Evolutionary conservation across 2,113 vertebrate species (phyloP).

Genomic region (Gymnogyps californianus): DNA sequence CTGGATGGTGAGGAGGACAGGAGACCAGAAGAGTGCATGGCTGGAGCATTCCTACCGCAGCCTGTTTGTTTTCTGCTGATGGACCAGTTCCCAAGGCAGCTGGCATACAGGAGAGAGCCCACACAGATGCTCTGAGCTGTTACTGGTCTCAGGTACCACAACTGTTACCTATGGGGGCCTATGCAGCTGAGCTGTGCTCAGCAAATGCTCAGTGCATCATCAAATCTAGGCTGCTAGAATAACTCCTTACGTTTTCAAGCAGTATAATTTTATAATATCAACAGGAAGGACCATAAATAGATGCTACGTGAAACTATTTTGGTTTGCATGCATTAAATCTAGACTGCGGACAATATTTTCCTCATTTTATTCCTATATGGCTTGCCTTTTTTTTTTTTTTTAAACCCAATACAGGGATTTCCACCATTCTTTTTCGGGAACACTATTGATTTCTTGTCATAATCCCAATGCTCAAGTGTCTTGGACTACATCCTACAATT

Average conservation of each 20-base stretch:
- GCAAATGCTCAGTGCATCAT: background rate
- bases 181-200: background rate
- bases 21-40: rapidly evolving
- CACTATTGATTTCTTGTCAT: background rate
- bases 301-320: background rate
- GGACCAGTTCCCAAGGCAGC: background rate
- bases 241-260: background rate
- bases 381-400: no score
- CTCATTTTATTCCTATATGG: background rate
- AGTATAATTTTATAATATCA: background rate
- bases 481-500: background rate
- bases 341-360: background rate
- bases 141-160: background rate
- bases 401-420: background rate
- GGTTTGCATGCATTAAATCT: background rate
- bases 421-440: background rate
- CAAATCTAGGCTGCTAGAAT: background rate
- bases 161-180: background rate
- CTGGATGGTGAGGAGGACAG: background rate
- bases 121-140: background rate
- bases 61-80: background rate
- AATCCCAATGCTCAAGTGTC: background rate
- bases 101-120: background rate
- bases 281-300: background rate
- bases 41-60: background rate